phyloP scores from a whole-genome alignment of 2,888 invertebrate genomes.

The Callimorpha dominula region DNA sequence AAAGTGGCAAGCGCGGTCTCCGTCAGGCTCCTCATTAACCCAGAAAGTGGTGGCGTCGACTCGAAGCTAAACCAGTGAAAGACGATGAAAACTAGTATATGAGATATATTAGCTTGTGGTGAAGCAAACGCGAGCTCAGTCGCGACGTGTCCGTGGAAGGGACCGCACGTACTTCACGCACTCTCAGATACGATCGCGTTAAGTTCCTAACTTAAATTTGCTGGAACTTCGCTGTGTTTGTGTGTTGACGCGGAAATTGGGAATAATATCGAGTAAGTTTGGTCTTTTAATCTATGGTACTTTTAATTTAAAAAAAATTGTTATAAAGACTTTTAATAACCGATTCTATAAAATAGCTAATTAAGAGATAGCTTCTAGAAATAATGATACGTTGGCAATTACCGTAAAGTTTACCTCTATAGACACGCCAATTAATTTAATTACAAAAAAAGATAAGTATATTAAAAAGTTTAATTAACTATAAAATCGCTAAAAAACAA shows the following conservation, averaged over 20 bases:
- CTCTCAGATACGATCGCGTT: constrained; percentile 49
- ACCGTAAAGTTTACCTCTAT: not conserved
- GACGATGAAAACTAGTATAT: constrained; percentile 83
- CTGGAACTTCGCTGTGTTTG: constrained; percentile 58
- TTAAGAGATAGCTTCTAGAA: not conserved
- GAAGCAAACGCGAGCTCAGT: constrained; percentile 62
- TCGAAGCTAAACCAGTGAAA: constrained; percentile 78
- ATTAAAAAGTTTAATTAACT: constrained; percentile 2
- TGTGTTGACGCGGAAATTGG: constrained; percentile 65
- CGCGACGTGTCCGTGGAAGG: constrained; percentile 60
- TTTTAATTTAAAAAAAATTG: not conserved
- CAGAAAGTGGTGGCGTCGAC: constrained; percentile 77
- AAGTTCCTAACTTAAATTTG: constrained; percentile 52
- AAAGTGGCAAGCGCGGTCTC: constrained; percentile 71
- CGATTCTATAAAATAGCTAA: constrained; percentile 5
- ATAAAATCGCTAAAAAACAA: constrained; percentile 1
- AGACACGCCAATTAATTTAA: not conserved
- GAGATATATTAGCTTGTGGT: constrained; percentile 79
- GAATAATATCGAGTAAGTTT: constrained; percentile 67
- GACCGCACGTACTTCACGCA: constrained; percentile 57
- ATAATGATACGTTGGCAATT: not conserved
- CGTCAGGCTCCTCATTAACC: constrained; percentile 83
- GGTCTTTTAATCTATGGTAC: constrained; percentile 12
- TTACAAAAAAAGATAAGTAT: not conserved
- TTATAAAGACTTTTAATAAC: not conserved